A percentile compares a stretch with the other conserved stretches of the same genome.
These are phyloP conservation scores for Penaeus monodon DNA, from an alignment of 2,888 invertebrate species.

Conservation along the genomic window DNA sequence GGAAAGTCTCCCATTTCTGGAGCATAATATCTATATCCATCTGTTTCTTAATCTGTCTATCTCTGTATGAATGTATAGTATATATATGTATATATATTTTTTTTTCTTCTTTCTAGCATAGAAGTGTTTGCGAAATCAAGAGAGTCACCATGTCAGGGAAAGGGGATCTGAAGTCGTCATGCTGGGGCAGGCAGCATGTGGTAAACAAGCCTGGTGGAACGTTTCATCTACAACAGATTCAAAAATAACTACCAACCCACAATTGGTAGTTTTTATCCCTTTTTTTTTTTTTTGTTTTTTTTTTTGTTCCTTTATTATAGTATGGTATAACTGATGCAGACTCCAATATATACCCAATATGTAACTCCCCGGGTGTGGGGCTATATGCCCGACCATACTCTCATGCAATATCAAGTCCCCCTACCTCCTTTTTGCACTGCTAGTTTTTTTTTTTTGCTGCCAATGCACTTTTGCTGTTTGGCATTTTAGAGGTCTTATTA, in stretches of 20 bases:
- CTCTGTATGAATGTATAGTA: too few species aligned
- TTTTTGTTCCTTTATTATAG: background rate
- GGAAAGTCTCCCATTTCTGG: too few species aligned
- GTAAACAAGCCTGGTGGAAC: slow-evolving; percentile 48
- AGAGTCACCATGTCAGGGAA: slow-evolving; percentile 22
- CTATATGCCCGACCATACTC: too few species aligned
- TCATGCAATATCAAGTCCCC: too few species aligned
- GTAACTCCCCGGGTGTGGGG: too few species aligned
- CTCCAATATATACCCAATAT: background rate
- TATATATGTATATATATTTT: slow-evolving; percentile 9
- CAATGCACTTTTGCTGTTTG: too few species aligned
- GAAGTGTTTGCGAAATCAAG: background rate
- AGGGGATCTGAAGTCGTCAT: slow-evolving; percentile 53
- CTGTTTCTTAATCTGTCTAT: too few species aligned
- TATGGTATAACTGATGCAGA: background rate
- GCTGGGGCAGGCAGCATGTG: slow-evolving; percentile 51
- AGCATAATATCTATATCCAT: too few species aligned
- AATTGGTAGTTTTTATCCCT: slow-evolving; percentile 19
- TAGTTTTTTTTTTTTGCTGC: too few species aligned
- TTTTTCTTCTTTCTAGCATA: background rate
- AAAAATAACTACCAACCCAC: slow-evolving; percentile 43
- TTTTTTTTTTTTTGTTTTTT: too few species aligned
- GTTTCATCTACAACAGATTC: slow-evolving; percentile 49
- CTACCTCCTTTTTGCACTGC: too few species aligned
- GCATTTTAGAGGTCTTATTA: too few species aligned